Evolutionary conservation across 2,797 vertebrate species (phyloP), one percentile per base, ranked within the genome.

Genomic region (Myotis myotis): DNA sequence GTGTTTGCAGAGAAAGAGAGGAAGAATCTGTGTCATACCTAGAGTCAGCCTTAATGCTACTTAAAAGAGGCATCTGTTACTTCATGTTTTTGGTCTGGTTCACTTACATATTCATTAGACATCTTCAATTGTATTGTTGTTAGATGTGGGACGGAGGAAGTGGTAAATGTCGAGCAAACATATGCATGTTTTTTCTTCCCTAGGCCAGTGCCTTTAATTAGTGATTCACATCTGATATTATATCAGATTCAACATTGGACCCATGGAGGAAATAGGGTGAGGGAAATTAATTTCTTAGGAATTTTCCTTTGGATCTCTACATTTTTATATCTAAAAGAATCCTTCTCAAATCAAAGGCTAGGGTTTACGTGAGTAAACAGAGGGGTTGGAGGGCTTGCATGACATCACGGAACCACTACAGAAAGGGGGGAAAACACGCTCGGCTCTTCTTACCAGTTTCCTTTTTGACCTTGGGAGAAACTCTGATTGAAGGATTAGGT

Each of bases 151-250:
- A 8, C 85, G 44, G 22, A 22, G 23, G n/a, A 94, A 88, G 33
- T 85, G 66, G 49, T 84, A 86, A 94, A 90, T 89, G 66, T 78
- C 72, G 91, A 23, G 49, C 76, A 95, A 83, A 90, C 60, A 71
- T 64, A 64, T 51, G 57, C 38, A 66, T 79, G 25, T 0, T 75
- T 83, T 90, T 83, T 93, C 25, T 62, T 62, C 17, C 25, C 71
- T 83, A 92, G 33, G 38, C 82, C 70, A 91, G 44, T 78, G 36
- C 49, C 53, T 89, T 89, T 76, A 71, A 81, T 92, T 87, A 86
- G 90, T 88, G 88, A 92, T 87, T 86, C 74, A 90, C 28, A 60
- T 87, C 75, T 88, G 87, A 70, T 87, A 92, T 93, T 93, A 30
- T 70, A 72, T 85, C 81, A 84, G 62, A 57, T 79, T 71, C 28